phyloP scores from a whole-genome alignment of 2,888 invertebrate species.

The Parochlus steinenii region DNA sequence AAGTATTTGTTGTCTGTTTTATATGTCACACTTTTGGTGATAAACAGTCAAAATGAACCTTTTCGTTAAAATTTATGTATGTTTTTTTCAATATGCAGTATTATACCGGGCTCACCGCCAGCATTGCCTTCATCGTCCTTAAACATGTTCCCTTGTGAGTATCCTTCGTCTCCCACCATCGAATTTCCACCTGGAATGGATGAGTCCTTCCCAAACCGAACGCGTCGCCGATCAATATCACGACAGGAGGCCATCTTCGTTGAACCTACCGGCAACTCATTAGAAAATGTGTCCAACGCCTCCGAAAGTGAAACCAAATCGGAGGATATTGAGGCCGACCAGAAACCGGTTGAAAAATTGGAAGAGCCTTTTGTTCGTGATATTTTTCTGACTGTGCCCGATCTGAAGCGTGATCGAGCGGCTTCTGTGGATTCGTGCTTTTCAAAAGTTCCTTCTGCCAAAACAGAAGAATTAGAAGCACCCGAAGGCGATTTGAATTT shows the following conservation, averaged over 20 bases:
- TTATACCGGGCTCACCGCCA: slow-evolving; percentile 23
- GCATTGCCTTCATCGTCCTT: slow-evolving; percentile 27
- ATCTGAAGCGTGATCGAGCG: slow-evolving; percentile 66
- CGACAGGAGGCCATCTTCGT: slow-evolving; percentile 71
- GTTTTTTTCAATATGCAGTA: too few relatives aligned
- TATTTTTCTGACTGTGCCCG: slow-evolving; percentile 65
- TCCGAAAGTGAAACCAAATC: slow-evolving; percentile 25
- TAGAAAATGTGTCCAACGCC: slow-evolving; percentile 48
- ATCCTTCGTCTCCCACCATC: slow-evolving; percentile 36
- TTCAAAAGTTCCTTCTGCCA: slow-evolving; percentile 54
- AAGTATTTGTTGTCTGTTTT: too few relatives aligned
- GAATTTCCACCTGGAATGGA: slow-evolving; percentile 37
- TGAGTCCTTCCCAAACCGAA: slow-evolving; percentile 24
- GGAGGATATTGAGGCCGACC: slow-evolving; percentile 14
- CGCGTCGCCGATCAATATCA: slow-evolving; percentile 55
- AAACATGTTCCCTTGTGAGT: slow-evolving; percentile 26
- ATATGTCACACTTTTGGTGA: too few relatives aligned
- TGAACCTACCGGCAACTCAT: slow-evolving; percentile 51
- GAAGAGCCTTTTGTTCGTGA: slow-evolving; percentile 39
- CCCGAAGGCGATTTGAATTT: slow-evolving; percentile 38
- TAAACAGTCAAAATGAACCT: too few relatives aligned
- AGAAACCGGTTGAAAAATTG: slow-evolving; percentile 15
- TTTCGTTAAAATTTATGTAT: too few relatives aligned
- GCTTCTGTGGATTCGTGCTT: slow-evolving; percentile 81
- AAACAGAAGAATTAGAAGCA: slow-evolving; percentile 51